phyloP scores from a whole-genome alignment of 2,797 vertebrate genomes.

The Pteropus rufus region DNA sequence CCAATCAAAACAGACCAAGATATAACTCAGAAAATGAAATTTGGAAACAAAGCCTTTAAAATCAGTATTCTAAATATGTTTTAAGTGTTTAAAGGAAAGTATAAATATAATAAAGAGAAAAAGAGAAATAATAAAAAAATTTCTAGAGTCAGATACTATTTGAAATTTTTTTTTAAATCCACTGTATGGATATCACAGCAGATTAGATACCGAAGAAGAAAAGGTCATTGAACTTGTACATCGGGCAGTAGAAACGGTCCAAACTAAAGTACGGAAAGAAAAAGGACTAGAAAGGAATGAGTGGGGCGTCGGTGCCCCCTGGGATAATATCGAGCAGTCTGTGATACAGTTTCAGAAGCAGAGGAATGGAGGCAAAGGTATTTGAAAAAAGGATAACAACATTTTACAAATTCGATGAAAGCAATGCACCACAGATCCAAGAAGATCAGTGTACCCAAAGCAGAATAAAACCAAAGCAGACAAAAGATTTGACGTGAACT shows the following conservation, averaged over 20 bases:
- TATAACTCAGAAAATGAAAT: not conserved
- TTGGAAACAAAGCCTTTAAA: not conserved
- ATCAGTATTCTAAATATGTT: not conserved
- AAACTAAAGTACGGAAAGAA: not conserved
- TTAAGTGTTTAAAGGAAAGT: not conserved
- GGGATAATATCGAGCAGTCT: not conserved
- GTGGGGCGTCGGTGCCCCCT: not conserved
- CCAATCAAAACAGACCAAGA: not conserved
- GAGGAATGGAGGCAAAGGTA: not conserved
- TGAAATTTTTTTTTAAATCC: not conserved
- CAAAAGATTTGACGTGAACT: not conserved
- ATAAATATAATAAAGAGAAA: not conserved
- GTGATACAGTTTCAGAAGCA: not conserved
- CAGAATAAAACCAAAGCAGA: not conserved
- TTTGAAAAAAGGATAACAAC: not conserved
- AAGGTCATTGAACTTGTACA: not conserved
- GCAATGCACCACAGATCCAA: not conserved
- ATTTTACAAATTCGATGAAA: not conserved
- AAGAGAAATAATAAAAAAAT: not conserved
- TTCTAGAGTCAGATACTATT: not conserved
- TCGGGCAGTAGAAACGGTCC: not conserved
- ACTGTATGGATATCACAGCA: not conserved
- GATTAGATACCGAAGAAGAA: not conserved
- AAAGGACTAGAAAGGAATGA: not conserved
- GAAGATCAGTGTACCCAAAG: not conserved